Evolutionary conservation across 1,140 invertebrate species (phyloP).

Genomic region (Ylistrum balloti): DNA sequence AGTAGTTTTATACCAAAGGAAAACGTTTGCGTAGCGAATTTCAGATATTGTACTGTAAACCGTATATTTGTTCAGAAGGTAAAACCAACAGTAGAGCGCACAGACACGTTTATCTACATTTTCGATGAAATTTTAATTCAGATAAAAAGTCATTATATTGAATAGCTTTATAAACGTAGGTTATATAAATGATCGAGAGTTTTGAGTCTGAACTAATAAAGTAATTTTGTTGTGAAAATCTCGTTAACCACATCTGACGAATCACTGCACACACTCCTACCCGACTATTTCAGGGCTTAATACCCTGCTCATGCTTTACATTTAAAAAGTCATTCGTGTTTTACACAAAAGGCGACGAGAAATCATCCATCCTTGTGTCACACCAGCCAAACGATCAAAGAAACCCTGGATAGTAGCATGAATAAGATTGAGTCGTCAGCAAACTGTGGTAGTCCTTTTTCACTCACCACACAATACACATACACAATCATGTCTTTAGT

Average conservation of each 20-base stretch:
- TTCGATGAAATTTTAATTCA: not conserved
- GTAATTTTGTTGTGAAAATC: not conserved
- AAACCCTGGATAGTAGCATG: too few species aligned
- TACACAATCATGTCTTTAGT: not conserved
- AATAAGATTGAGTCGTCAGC: constrained; percentile 11
- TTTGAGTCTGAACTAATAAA: not conserved
- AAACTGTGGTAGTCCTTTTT: not conserved
- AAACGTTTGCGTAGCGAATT: not conserved
- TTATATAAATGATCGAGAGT: not conserved
- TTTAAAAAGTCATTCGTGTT: constrained; percentile 17
- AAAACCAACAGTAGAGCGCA: not conserved
- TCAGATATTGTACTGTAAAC: not conserved
- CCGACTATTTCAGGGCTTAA: not conserved
- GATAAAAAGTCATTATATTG: not conserved
- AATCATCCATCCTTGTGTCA: constrained; percentile 5
- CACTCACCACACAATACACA: not conserved
- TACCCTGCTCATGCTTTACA: not conserved
- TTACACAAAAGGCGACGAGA: constrained; percentile 22
- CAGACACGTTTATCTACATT: not conserved
- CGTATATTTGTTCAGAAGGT: not conserved
- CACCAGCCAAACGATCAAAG: not conserved
- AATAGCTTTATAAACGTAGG: not conserved
- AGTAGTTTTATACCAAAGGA: too few species aligned
- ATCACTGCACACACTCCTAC: not conserved
- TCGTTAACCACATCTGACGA: not conserved